Evolutionary conservation across 2,797 vertebrate species (phyloP).

Genomic region (Smutsia temminckii): DNA sequence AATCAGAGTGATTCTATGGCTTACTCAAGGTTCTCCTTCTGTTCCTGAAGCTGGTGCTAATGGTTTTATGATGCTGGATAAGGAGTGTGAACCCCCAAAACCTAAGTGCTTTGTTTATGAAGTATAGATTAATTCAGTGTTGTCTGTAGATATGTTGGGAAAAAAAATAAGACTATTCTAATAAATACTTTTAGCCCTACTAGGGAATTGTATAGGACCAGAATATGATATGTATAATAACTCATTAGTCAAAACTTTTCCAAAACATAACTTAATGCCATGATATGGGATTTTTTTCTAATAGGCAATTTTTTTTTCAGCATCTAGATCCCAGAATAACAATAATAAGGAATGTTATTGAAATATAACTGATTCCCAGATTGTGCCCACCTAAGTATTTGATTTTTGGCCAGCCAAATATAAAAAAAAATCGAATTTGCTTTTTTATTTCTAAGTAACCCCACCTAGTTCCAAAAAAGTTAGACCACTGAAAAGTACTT

Average conservation of each 20-base stretch:
- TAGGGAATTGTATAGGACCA: neutral
- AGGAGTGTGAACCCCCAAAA: neutral
- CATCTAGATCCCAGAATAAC: neutral
- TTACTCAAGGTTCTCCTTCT: neutral
- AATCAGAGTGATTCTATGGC: neutral
- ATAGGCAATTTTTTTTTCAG: neutral
- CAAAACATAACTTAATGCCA: neutral
- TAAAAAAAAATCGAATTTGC: constrained; percentile 8
- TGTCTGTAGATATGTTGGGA: neutral
- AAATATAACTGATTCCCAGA: neutral
- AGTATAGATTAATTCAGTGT: neutral
- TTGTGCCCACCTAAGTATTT: neutral
- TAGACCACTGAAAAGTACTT: neutral
- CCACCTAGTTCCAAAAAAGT: constrained; percentile 12
- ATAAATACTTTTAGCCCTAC: neutral
- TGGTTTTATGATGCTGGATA: neutral
- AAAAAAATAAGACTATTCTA: neutral
- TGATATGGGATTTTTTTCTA: neutral
- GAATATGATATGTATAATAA: neutral
- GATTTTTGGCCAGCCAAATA: neutral
- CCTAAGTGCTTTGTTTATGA: neutral
- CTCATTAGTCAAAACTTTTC: neutral
- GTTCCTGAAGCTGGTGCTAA: neutral
- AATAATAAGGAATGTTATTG: neutral
- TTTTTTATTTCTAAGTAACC: constrained; percentile 18